Conservation (phyloP, 2,888 invertebrate genomes). For the Pemphredon lugubris region DNA sequence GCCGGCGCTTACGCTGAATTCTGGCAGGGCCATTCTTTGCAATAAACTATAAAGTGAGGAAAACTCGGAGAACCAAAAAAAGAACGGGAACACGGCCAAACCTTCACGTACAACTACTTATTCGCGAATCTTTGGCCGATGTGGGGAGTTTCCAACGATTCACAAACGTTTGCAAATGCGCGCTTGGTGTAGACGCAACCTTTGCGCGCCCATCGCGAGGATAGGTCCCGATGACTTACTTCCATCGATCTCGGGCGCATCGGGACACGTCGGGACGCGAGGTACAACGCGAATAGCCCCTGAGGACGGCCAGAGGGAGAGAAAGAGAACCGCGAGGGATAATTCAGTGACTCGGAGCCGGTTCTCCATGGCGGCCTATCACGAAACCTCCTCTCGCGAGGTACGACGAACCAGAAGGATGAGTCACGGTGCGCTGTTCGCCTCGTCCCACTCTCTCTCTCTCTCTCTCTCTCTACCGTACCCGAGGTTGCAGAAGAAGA, state of each 20-base stretch:
- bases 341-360: slow-evolving; percentile 68
- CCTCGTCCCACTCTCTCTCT: slow-evolving; percentile 51
- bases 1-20: too few species aligned
- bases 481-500: slow-evolving; percentile 36
- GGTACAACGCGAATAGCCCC: slow-evolving; percentile 18
- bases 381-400: slow-evolving; percentile 63
- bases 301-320: neutral
- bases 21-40: too few species aligned
- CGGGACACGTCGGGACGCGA: neutral
- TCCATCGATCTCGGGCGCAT: slow-evolving; percentile 9
- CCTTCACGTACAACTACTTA: too few species aligned
- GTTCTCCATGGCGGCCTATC: slow-evolving; percentile 65
- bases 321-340: slow-evolving; percentile 47
- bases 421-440: slow-evolving; percentile 65
- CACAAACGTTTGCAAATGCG: too few species aligned
- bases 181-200: neutral
- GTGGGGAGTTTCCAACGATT: too few species aligned
- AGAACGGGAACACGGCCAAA: too few species aligned
- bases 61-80: too few species aligned
- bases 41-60: too few species aligned
- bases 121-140: too few species aligned
- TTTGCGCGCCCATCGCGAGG: neutral
- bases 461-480: slow-evolving; percentile 47
- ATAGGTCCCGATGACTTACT: slow-evolving; percentile 9
- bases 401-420: slow-evolving; percentile 68